Base-by-base conservation (phyloP, 2,888 invertebrate species). In the Drosophila cognata region DNA sequence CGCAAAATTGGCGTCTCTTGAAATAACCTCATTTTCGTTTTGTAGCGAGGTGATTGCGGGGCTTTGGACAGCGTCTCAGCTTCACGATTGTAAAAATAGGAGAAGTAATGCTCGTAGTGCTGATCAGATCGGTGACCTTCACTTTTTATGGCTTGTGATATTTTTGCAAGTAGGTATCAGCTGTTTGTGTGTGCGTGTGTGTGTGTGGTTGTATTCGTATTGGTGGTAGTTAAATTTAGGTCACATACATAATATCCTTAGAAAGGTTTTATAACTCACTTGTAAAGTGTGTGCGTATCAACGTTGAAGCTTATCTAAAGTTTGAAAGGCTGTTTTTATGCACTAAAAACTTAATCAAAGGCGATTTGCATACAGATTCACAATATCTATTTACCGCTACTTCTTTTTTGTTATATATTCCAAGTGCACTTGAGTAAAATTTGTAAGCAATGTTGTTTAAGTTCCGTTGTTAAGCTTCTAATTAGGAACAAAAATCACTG, bases 41-140 rank as follows among this genome's bases (percentile, higher is more conserved):
- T 77, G 52, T 69, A 81, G 52, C 59, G 67, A 50, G 38, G 21
- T 73, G 35, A 63, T 46, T 56, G 66, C 53, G 33, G 65, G 35
- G 35, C 18, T 33, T 87, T 84, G 13, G 68, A 43, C 6, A 59
- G 35, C 55, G 81, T 84, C 28, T 76, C 75, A 36, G 72, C 48
- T n/a, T 76, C 78, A 33, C 91, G 82, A 50, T 90, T 90, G 55
- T 91, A 91, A 69, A 90, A 91, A 63, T 91, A 91, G 28, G 91
- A 91, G 61, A 90, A 91, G 75, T 91, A 90, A 57, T 90, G 91
- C 36, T 89, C 85, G 74, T 91, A 91, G 61, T 90, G 90, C 64
- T 90, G 79, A 53, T 87, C 82, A 0, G 83, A 53, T 13, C 36
- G 21, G 36, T 80, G 77, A 78, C 77, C 77, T 78, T 78, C 77